Evolutionary conservation across 2,888 invertebrate genomes (phyloP).

Genomic region (Sminthurides aquaticus): DNA sequence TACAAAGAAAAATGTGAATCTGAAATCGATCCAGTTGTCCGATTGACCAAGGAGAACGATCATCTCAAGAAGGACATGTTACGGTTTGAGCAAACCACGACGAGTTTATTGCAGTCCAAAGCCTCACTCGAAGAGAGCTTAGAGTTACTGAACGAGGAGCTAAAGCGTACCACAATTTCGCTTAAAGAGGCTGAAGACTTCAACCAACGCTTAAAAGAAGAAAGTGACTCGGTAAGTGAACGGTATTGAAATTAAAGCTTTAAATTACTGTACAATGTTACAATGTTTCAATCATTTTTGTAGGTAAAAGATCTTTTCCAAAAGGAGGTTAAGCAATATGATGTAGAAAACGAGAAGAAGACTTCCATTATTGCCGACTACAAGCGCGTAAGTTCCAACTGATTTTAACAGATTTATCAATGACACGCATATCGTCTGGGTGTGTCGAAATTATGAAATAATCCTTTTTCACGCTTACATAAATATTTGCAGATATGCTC

Average conservation of each 20-base stretch:
- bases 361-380: slow-evolving; percentile 81
- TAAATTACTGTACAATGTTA: background rate
- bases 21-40: slow-evolving; percentile 44
- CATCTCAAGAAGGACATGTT: slow-evolving; percentile 51
- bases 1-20: slow-evolving; percentile 62
- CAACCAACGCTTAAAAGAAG: slow-evolving; percentile 61
- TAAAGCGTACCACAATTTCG: slow-evolving; percentile 53
- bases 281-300: slow-evolving; percentile 1
- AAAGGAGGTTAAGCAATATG: slow-evolving; percentile 64
- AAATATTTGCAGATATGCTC: slow-evolving; percentile 51
- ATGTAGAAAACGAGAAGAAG: slow-evolving; percentile 65
- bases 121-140: slow-evolving; percentile 29
- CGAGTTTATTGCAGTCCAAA: slow-evolving; percentile 51
- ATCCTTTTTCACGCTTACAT: too few species aligned
- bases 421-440: too few species aligned
- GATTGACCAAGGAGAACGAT: slow-evolving; percentile 49
- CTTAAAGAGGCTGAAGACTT: slow-evolving; percentile 66
- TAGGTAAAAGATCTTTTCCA: slow-evolving; percentile 70
- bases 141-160: slow-evolving; percentile 48
- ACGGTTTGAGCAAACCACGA: slow-evolving; percentile 54
- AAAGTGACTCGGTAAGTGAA: slow-evolving; percentile 56
- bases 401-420: too few species aligned
- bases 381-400: slow-evolving; percentile 65
- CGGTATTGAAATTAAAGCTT: too few species aligned
- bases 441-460: too few species aligned